Conservation (phyloP, 2,888 invertebrate genomes). For the Panzeria rudis region DNA sequence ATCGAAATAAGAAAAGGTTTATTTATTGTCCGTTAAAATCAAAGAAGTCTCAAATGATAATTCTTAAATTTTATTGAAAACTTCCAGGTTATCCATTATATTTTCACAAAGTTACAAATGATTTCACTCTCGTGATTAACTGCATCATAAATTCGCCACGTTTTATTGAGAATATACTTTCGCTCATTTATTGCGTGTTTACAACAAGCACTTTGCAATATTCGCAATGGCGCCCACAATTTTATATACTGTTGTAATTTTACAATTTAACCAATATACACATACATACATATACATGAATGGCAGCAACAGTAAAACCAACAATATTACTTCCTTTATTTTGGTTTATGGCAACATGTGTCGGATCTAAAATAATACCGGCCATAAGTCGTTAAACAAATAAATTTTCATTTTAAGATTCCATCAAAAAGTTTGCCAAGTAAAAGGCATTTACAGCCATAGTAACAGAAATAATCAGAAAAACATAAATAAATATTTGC, state of each 20-base stretch:
- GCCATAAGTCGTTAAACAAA: slow-evolving; percentile 45
- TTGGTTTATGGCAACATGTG: slow-evolving; percentile 53
- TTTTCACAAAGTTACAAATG: background rate
- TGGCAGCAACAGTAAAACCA: background rate
- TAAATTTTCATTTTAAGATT: slow-evolving; percentile 48
- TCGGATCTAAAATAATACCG: slow-evolving; percentile 47
- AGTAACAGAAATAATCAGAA: background rate
- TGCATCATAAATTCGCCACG: slow-evolving; percentile 50
- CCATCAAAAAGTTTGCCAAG: slow-evolving; percentile 26
- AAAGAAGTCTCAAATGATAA: too few species aligned
- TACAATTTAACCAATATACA: slow-evolving; percentile 18
- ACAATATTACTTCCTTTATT: slow-evolving; percentile 12
- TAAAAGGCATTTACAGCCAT: background rate
- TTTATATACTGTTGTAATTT: slow-evolving; percentile 40
- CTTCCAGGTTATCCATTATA: too few species aligned
- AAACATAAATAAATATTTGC: slow-evolving; percentile 12
- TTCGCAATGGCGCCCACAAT: slow-evolving; percentile 31
- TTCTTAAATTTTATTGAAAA: too few species aligned
- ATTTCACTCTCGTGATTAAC: background rate
- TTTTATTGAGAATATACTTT: slow-evolving; percentile 13
- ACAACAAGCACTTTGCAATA: slow-evolving; percentile 39
- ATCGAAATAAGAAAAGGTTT: too few species aligned
- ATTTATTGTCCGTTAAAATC: too few species aligned
- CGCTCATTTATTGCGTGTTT: slow-evolving; percentile 57
- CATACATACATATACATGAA: background rate